Percentiles rank a stretch among this genome's conserved stretches.
Evolutionary conservation across 2,797 vertebrate species (phyloP).

Genomic region (Sebastes steindachneri): DNA sequence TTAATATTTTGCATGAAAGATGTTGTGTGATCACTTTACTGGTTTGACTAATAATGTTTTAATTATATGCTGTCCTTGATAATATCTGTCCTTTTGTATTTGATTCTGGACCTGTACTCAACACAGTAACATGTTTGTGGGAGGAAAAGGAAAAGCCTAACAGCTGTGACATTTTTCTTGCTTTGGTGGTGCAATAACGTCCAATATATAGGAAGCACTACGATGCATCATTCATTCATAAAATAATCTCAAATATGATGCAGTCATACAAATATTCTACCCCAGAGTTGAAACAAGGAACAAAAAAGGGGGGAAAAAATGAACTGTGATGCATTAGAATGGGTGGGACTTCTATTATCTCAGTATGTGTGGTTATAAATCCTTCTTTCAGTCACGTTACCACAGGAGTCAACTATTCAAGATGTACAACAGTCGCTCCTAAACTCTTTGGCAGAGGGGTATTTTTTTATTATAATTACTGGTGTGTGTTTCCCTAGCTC

Average conservation of each 20-base stretch:
- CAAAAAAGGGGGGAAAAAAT: background rate
- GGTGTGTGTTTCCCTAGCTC: background rate
- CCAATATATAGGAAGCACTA: background rate
- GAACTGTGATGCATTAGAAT: background rate
- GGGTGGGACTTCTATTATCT: background rate
- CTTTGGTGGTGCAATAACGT: conserved; percentile 1
- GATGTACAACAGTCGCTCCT: background rate
- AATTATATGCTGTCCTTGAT: background rate
- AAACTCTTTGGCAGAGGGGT: background rate
- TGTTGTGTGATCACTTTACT: background rate
- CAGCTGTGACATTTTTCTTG: background rate
- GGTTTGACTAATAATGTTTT: background rate
- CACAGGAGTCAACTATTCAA: background rate
- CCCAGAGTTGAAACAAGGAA: background rate
- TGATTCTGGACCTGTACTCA: background rate
- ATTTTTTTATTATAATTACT: background rate
- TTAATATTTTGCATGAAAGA: background rate
- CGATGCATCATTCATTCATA: background rate
- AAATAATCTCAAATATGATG: background rate
- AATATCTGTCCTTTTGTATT: background rate
- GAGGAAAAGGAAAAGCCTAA: background rate
- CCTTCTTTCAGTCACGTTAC: background rate
- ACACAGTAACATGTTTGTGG: background rate
- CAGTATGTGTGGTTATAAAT: background rate
- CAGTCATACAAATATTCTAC: background rate